Percentiles rank a stretch among this genome's conserved stretches.
phyloP scores from a whole-genome alignment of 2,113 vertebrate species.

The Perccottus glenii region DNA sequence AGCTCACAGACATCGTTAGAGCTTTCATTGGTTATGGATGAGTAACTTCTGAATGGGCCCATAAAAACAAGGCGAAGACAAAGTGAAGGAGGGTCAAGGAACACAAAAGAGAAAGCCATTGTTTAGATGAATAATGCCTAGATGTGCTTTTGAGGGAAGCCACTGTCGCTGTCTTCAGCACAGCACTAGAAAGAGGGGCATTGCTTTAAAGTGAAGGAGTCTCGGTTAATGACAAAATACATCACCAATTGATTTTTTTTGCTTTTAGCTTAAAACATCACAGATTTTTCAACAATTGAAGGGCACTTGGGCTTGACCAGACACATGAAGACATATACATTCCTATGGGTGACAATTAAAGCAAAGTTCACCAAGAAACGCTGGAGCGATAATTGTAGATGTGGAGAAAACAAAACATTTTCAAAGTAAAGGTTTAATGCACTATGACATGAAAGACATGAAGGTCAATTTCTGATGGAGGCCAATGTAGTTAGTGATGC shows the following conservation, averaged over 20 bases:
- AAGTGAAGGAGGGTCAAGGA: conserved; percentile 40
- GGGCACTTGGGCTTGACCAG: no score
- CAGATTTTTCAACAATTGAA: conserved; percentile 27
- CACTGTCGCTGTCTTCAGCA: conserved; percentile 23
- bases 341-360: no score
- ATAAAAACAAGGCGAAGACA: conserved; percentile 35
- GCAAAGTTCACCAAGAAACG: no score
- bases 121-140: conserved; percentile 43
- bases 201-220: conserved; percentile 39
- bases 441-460: no score
- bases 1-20: conserved; percentile 59
- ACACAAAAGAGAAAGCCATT: conserved; percentile 40
- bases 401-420: no score
- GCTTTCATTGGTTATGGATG: conserved; percentile 49
- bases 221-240: conserved; percentile 34
- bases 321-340: no score
- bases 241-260: conserved; percentile 25
- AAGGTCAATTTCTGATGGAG: no score
- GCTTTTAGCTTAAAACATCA: not conserved
- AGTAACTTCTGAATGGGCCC: conserved; percentile 54
- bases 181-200: conserved; percentile 31
- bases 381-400: no score
- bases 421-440: no score
- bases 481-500: no score
- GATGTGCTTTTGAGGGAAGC: conserved; percentile 22